phyloP scores from a whole-genome alignment of 2,888 invertebrate species.

The Stenurella melanura region DNA sequence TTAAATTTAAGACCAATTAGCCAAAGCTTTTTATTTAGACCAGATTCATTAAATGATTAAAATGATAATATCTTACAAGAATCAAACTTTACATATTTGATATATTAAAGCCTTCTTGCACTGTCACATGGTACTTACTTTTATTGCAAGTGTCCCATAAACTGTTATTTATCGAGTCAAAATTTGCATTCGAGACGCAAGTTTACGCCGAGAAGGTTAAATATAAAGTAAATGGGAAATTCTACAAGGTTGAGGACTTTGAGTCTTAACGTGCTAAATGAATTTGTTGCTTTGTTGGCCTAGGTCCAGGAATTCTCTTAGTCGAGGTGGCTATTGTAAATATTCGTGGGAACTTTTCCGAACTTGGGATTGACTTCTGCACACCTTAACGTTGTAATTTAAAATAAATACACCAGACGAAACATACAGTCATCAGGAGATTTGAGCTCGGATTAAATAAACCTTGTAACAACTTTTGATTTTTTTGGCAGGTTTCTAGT shows the following conservation, averaged over 20 bases:
- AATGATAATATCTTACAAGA: background rate
- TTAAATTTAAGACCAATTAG: too few species aligned
- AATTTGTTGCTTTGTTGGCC: background rate
- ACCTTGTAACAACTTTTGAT: too few species aligned
- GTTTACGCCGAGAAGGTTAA: slow-evolving; percentile 12
- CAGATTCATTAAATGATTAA: background rate
- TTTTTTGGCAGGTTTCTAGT: too few species aligned
- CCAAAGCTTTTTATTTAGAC: background rate
- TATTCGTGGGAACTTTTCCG: background rate
- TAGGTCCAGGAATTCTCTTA: background rate
- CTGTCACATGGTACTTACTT: background rate
- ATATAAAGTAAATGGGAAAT: slow-evolving; percentile 23
- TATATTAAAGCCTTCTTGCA: background rate
- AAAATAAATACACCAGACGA: too few species aligned
- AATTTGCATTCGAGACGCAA: slow-evolving; percentile 21
- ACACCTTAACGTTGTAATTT: too few species aligned
- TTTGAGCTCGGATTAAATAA: too few species aligned
- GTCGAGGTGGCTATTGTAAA: background rate
- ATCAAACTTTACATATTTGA: background rate
- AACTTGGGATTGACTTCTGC: background rate
- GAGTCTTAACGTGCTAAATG: background rate
- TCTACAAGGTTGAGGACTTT: slow-evolving; percentile 13
- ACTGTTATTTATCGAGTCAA: slow-evolving; percentile 7
- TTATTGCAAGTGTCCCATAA: slow-evolving; percentile 16
- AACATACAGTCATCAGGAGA: too few species aligned